Evolutionary conservation across 2,888 invertebrate species (phyloP), one percentile per base, ranked within the genome.

Genomic region (Eustalomyia histrio): DNA sequence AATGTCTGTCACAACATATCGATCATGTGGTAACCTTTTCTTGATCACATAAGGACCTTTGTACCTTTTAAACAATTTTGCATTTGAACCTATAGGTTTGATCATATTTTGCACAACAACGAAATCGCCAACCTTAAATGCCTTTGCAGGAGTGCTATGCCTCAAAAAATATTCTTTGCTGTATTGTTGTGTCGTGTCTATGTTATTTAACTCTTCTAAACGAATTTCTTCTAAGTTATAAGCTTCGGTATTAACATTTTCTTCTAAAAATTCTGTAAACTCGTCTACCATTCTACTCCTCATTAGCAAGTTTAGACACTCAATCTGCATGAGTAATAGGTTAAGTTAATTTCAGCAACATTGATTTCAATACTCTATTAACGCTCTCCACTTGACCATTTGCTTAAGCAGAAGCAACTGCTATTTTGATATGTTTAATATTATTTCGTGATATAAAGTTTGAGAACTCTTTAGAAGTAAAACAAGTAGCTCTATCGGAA

Each of bases 371-470:
- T 39, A 53, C 18, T 17, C 61, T 50, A 35, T 69, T 79, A n/a
- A 73, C 55, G 14, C 73, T 60, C 50, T 79, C 79, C 1, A 68
- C 64, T 16, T 79, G 79, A 5, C 67, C 71, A 72, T 80, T 75
- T 12, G 75, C 65, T 47, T 67, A 43, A 8, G 79, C 71, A 12
- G 71, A 69, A 18, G 39, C 64, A 1, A 53, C 18, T 14, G 75
- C 14, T 60, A 68, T 43, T 43, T 67, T 58, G 1, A 68, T n/a
- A 21, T 65, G 67, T 29, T 35, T 50, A 50, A 73, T 68, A 33
- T 74, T 63, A 8, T 58, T 47, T 10, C 39, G 35, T 10, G 21
- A 9, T 39, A 71, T n/a, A 33, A 65, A 78, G 43, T 72, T 24
- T 29, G 47, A 33, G 65, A 72, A 67, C 43, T 58, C 75, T 14